A percentile compares a stretch with the other conserved stretches of the same genome.
Conservation (phyloP, 2,888 invertebrate species). For the Mayetiola destructor region DNA sequence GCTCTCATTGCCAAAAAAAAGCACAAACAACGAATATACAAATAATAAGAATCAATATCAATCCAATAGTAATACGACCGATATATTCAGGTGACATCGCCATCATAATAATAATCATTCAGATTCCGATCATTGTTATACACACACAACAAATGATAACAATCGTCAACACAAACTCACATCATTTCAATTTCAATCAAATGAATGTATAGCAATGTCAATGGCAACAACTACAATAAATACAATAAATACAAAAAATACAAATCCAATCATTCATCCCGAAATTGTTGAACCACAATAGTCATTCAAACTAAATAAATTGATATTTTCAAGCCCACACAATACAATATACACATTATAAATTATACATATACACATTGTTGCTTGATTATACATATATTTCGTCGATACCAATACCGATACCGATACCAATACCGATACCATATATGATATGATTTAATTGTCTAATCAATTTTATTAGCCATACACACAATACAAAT, state of each 20-base stretch:
- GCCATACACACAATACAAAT: too few species aligned
- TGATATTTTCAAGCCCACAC: background rate
- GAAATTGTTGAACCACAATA: background rate
- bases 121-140: background rate
- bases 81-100: conserved; percentile 4
- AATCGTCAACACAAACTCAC: too few species aligned
- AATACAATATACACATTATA: background rate
- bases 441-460: background rate
- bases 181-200: too few species aligned
- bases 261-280: background rate
- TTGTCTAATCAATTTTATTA: background rate
- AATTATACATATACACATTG: background rate
- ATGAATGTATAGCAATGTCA: too few species aligned
- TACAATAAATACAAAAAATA: background rate
- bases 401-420: background rate
- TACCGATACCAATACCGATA: background rate
- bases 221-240: background rate
- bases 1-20: conserved; percentile 26
- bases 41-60: background rate
- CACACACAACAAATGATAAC: background rate
- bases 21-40: background rate
- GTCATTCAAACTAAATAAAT: too few species aligned
- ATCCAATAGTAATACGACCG: background rate
- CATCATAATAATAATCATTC: background rate
- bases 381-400: background rate